These are phyloP conservation scores for Galerucella calmariensis DNA, from an alignment of 2,888 invertebrate genomes.

Conservation along the genomic window DNA sequence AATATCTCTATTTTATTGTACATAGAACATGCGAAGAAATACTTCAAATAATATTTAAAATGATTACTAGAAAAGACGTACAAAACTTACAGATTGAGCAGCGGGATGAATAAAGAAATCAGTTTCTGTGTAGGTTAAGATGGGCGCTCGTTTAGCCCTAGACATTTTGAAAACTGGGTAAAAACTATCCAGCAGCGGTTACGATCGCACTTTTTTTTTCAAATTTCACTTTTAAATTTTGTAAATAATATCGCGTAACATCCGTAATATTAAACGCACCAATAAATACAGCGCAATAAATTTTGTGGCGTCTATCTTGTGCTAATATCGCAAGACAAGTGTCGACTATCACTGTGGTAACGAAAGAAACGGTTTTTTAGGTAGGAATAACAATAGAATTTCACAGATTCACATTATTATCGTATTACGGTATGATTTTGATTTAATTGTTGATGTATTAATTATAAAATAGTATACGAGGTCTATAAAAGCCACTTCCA, in stretches of 20 bases:
- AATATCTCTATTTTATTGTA: no score
- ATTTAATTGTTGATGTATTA: neutral
- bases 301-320: slow-evolving; percentile 8
- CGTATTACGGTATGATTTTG: neutral
- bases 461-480: neutral
- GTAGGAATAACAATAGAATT: slow-evolving; percentile 30
- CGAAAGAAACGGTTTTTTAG: slow-evolving; percentile 21
- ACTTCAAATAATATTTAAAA: no score
- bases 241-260: neutral
- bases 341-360: neutral
- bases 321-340: slow-evolving; percentile 17
- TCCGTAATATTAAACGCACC: neutral
- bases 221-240: slow-evolving; percentile 8
- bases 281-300: slow-evolving; percentile 6
- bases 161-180: slow-evolving; percentile 15
- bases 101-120: slow-evolving; percentile 21
- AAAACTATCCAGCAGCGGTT: neutral
- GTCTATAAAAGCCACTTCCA: no score
- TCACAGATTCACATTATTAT: slow-evolving; percentile 14
- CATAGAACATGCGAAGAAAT: no score
- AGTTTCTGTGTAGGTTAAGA: slow-evolving; percentile 6
- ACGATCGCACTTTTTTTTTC: neutral
- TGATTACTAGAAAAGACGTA: neutral
- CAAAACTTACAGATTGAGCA: slow-evolving; percentile 14
- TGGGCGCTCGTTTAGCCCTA: slow-evolving; percentile 13